These are phyloP conservation scores for Sparus aurata DNA, from an alignment of 2,797 vertebrate species.

Conservation along the genomic window DNA sequence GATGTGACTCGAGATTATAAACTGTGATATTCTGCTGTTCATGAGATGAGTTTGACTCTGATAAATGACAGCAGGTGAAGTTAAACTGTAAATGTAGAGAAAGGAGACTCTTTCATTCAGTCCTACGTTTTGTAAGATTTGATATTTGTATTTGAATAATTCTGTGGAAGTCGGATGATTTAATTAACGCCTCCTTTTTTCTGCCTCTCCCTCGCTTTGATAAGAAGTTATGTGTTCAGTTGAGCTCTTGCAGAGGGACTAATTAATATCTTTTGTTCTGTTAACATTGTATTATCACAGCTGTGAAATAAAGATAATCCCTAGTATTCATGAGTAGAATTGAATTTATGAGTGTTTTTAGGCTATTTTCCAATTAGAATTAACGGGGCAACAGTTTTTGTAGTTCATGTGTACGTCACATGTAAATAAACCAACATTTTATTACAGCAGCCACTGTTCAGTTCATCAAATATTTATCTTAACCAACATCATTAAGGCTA, in stretches of 20 bases:
- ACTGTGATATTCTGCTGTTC: neutral
- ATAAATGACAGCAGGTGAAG: neutral
- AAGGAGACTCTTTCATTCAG: neutral
- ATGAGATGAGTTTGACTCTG: neutral
- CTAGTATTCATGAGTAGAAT: constrained; percentile 17
- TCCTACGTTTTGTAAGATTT: neutral
- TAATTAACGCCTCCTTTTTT: constrained; percentile 36
- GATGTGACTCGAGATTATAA: neutral
- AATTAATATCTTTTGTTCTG: constrained; percentile 39
- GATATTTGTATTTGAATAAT: constrained; percentile 12
- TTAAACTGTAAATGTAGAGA: neutral
- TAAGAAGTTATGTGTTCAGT: constrained; percentile 29
- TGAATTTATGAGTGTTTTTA: constrained; percentile 2
- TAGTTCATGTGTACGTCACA: neutral
- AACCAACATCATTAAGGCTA: neutral
- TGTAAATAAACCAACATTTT: neutral
- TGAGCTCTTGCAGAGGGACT: constrained; percentile 28
- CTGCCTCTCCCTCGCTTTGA: constrained; percentile 31
- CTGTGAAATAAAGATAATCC: constrained; percentile 18
- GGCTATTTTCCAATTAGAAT: constrained; percentile 10
- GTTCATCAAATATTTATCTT: neutral
- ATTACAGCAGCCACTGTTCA: neutral
- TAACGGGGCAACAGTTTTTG: neutral
- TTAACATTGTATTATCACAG: constrained; percentile 29
- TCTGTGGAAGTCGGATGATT: constrained; percentile 17